Conservation (phyloP, 1,140 invertebrate species). For the Xylocopa sonorina region DNA sequence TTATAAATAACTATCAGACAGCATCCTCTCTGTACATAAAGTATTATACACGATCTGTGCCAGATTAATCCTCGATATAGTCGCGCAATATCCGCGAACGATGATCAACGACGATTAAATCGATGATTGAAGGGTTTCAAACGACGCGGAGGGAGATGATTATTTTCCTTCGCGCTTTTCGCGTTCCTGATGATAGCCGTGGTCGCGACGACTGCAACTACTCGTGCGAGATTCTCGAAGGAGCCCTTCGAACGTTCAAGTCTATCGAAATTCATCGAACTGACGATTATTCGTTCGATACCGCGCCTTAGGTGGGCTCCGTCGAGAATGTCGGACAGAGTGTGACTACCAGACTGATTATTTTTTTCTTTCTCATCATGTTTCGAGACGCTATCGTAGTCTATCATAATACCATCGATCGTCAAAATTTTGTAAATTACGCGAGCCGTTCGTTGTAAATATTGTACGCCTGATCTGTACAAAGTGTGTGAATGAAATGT, state of each 20-base stretch:
- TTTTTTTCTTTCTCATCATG: constrained; percentile 37
- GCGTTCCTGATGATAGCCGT: constrained; percentile 20
- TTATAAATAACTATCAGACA: constrained; percentile 44
- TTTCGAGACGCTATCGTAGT: constrained; percentile 21
- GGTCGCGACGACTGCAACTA: background rate
- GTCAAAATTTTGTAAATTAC: constrained; percentile 72
- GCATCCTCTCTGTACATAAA: constrained; percentile 50
- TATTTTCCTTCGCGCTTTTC: background rate
- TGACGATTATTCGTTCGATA: no score
- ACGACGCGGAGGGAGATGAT: background rate
- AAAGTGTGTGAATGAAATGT: constrained; percentile 63
- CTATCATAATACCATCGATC: constrained; percentile 22
- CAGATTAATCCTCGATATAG: constrained; percentile 53
- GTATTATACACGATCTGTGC: constrained; percentile 42
- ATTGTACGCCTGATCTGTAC: constrained; percentile 68
- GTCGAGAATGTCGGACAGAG: constrained; percentile 5
- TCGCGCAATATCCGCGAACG: constrained; percentile 22
- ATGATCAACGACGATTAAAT: background rate
- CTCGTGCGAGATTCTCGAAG: constrained; percentile 1
- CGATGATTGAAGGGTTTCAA: background rate
- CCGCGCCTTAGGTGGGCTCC: background rate
- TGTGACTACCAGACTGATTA: constrained; percentile 72
- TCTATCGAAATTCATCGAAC: no score
- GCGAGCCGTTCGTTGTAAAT: constrained; percentile 70
- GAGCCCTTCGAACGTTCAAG: no score